Conservation (phyloP, 2,113 vertebrate genomes). For the Myotis brandtii region DNA sequence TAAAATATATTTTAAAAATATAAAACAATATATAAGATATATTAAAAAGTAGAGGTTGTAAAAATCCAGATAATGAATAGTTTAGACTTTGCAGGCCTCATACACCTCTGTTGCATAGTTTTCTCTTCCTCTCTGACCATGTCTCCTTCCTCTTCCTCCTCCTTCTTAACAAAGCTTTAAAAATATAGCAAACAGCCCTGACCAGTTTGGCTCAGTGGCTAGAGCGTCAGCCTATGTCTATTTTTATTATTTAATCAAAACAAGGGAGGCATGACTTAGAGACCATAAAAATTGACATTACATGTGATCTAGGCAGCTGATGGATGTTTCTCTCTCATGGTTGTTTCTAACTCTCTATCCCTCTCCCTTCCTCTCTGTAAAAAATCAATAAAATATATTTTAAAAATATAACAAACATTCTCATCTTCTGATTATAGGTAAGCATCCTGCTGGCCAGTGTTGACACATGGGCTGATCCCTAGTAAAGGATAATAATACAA, state of each 20-base stretch:
- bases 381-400: no score
- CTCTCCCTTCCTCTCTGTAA: no score
- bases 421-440: background rate
- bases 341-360: no score
- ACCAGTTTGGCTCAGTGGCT: no score
- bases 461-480: background rate
- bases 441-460: background rate
- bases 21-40: background rate
- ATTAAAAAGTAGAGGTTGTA: background rate
- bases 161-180: background rate
- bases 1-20: background rate
- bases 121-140: accelerated
- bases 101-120: background rate
- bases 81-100: background rate
- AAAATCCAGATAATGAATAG: background rate
- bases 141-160: background rate
- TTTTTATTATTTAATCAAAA: no score
- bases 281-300: no score
- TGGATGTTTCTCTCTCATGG: no score
- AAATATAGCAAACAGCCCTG: background rate
- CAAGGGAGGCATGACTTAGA: no score
- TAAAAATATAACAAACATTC: background rate
- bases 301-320: no score
- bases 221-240: no score
- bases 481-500: background rate